Base-by-base conservation (phyloP, 2,113 vertebrate species). In the Orycteropus afer region DNA sequence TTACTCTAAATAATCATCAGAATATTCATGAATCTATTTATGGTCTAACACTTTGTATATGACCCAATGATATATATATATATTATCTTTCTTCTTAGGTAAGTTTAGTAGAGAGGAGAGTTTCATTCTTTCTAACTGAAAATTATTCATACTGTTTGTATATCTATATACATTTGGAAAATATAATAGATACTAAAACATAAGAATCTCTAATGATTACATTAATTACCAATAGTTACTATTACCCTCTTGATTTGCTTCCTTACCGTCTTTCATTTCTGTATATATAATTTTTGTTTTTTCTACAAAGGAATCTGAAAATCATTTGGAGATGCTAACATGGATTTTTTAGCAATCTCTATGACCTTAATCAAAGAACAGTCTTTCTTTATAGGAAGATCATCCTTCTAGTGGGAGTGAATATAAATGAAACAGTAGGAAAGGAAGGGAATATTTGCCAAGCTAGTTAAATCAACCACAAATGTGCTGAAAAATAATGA, bases 111-210 rank as follows among this genome's bases (percentile, higher is more conserved):
- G 7, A 14, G 40, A n/a, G 69, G 83, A 23, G 14, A 9, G 59
- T 23, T 86, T 71, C 20, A 85, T 85, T 80, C 14, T 63, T 51
- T 90, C 74, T 76, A 91, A 55, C 10, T 81, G 29, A 97, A 96
- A 88, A 14, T 69, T 27, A 32, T 10, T 29, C 23, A 81, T 79
- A 32, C 18, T 59, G 1, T 71, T 27, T 49, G 27, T 14, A 22
- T 37, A 15, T 40, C 3, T 67, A 22, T 32, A 80, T n/a, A 67
- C 29, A 40, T 65, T 51, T 85, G 0, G 78, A 92, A 61, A 61
- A 67, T 80, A 69, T 25, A 84, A 87, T 76, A 67, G 92, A 45
- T 77, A 94, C 51, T 89, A 69, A 69, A 82, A 79, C 3, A 61
- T 13, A 79, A 92, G 69, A 74, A 71, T 73, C 27, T 93, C 61